phyloP scores from a whole-genome alignment of 2,797 vertebrate genomes.

The Emys orbicularis region DNA sequence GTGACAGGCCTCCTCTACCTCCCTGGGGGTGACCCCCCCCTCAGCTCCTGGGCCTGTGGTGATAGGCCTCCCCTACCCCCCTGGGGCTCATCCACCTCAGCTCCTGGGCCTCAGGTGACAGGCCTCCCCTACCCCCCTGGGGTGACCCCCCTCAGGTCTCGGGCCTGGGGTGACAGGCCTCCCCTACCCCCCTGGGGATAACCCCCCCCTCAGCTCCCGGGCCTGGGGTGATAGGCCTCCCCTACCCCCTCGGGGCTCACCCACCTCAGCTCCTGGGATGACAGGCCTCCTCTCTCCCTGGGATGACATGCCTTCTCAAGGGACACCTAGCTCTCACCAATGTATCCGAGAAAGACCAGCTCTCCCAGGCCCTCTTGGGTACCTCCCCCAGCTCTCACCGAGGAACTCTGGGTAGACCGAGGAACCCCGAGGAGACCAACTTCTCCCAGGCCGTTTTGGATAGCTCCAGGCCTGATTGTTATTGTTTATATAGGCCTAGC shows the following conservation, averaged over 20 bases:
- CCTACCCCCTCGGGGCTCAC: too few species aligned
- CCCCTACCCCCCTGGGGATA: neutral
- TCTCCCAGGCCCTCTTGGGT: neutral
- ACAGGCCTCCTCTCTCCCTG: too few species aligned
- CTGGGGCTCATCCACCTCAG: too few species aligned
- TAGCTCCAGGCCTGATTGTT: neutral
- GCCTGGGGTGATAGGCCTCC: too few species aligned
- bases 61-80: too few species aligned
- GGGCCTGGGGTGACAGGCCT: too few species aligned
- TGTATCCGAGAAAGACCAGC: neutral
- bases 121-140: fast-evolving
- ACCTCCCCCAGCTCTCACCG: neutral
- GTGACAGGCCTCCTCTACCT: too few species aligned
- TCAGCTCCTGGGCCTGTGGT: too few species aligned
- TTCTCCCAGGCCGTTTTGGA: neutral
- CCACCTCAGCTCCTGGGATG: neutral
- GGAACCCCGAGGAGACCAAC: neutral
- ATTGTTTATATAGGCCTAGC: neutral
- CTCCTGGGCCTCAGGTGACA: fast-evolving
- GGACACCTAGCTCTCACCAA: neutral
- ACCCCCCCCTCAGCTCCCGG: neutral
- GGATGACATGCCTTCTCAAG: neutral
- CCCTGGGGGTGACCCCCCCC: too few species aligned
- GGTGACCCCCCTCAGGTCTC: fast-evolving
- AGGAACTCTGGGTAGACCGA: too few species aligned